These are phyloP conservation scores for Cynocephalus volans DNA, from an alignment of 2,113 vertebrate genomes.

Conservation along the genomic window DNA sequence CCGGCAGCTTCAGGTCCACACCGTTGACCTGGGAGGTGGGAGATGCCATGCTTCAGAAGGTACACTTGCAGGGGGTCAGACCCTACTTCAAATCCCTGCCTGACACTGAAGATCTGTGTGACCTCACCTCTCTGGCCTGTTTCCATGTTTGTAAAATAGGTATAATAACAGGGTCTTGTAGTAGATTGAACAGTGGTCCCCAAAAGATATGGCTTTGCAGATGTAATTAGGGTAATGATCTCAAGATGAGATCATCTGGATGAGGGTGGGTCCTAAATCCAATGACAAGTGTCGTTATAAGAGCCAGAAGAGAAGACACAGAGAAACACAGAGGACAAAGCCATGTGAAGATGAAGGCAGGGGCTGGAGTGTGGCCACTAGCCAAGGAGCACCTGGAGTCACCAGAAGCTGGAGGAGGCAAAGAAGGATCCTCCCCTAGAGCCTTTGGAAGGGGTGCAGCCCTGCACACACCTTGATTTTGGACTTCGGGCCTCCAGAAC, in stretches of 20 bases:
- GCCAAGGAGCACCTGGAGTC: not conserved
- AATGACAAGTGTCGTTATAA: not conserved
- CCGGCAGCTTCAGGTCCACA: conserved; percentile 77
- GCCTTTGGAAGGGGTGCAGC: not conserved
- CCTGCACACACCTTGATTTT: not conserved
- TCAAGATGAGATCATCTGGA: not conserved
- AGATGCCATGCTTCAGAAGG: not conserved
- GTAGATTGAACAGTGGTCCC: not conserved
- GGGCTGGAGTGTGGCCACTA: not conserved
- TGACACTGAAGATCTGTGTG: not conserved
- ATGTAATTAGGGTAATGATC: not conserved
- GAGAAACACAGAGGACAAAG: too few species aligned
- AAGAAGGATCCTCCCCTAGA: not conserved
- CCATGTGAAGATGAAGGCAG: not conserved
- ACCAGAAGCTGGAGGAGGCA: not conserved
- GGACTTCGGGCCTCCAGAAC: not conserved
- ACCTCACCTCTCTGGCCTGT: not conserved
- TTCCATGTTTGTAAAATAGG: conserved; percentile 21
- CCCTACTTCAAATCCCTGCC: not conserved
- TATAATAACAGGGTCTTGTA: not conserved
- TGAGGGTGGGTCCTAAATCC: not conserved
- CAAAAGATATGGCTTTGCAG: not conserved
- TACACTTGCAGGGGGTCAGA: accelerated
- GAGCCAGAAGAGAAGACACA: not conserved
- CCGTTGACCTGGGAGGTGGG: conserved; percentile 82